phyloP scores from a whole-genome alignment of 2,113 vertebrate genomes.

The Equus quagga region DNA sequence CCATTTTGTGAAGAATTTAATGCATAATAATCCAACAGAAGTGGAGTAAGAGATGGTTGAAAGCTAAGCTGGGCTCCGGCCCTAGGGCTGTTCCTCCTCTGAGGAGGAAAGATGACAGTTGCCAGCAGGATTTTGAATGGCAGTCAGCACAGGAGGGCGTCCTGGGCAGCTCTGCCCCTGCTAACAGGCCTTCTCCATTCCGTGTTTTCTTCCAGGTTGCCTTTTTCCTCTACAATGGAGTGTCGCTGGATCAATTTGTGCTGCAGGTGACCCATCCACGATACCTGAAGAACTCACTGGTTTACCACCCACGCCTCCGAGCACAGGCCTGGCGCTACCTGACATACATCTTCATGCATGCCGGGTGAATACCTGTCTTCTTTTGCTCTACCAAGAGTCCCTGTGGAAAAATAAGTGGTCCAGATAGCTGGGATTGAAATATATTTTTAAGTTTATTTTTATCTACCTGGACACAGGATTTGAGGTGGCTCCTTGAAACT shows the following conservation, averaged over 20 bases:
- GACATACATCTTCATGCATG: slow-evolving; percentile 98
- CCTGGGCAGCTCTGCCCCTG: not conserved
- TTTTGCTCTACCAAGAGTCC: not conserved
- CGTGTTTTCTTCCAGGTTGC: slow-evolving; percentile 88
- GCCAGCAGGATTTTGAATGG: not conserved
- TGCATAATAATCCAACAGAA: not conserved
- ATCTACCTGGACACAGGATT: not conserved
- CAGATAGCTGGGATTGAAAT: slow-evolving; percentile 16
- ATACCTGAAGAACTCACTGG: slow-evolving; percentile 94
- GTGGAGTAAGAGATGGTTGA: not conserved
- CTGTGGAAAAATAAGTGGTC: not conserved
- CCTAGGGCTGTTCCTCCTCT: not conserved
- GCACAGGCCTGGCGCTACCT: slow-evolving; percentile 97
- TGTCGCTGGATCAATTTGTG: slow-evolving; percentile 94
- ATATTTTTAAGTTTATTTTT: not conserved
- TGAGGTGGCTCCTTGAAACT: slow-evolving; percentile 51
- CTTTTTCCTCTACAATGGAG: slow-evolving; percentile 96
- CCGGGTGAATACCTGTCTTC: slow-evolving; percentile 91
- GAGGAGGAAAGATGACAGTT: not conserved
- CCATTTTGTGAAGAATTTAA: not conserved
- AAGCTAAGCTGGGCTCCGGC: not conserved
- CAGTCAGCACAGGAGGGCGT: not conserved
- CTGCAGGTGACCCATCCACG: slow-evolving; percentile 96
- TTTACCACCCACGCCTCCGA: slow-evolving; percentile 96
- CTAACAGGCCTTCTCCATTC: not conserved